A percentile compares a stretch with the other conserved stretches of the same genome.
Conservation (phyloP, 2,797 vertebrate species). For the Crypturellus tataupa region DNA sequence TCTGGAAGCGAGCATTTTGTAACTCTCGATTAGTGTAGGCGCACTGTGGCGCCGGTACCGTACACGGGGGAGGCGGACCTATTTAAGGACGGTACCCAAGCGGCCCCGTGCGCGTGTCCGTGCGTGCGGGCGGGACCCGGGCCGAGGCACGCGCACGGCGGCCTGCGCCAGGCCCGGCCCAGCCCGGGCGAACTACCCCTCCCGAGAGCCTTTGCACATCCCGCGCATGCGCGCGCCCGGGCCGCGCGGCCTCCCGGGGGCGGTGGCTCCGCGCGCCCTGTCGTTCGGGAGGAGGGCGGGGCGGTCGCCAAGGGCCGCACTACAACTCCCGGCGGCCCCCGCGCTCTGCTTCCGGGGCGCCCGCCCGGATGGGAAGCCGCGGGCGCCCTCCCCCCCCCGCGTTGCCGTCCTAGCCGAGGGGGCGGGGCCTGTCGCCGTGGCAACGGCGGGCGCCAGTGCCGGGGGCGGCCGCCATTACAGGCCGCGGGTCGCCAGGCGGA, state of each 20-base stretch:
- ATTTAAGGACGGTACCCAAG: not conserved
- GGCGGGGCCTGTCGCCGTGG: not conserved
- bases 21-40: not conserved
- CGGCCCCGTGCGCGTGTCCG: rapidly evolving
- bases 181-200: slow-evolving; percentile 21
- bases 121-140: rapidly evolving
- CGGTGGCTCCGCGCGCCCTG: rapidly evolving
- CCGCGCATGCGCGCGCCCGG: slow-evolving; percentile 2
- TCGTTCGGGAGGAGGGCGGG: rapidly evolving
- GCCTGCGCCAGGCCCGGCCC: rapidly evolving
- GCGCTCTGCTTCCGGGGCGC: not conserved
- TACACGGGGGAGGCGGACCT: not conserved
- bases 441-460: too few relatives aligned
- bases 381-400: not conserved
- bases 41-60: not conserved
- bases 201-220: not conserved
- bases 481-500: too few relatives aligned
- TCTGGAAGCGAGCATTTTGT: not conserved
- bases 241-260: rapidly evolving
- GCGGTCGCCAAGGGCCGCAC: not conserved
- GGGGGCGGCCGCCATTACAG: too few relatives aligned
- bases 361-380: not conserved
- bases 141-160: rapidly evolving
- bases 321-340: slow-evolving; percentile 15
- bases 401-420: too few relatives aligned